These are phyloP conservation scores for Coremacera marginata DNA, from an alignment of 2,888 invertebrate genomes.

Conservation along the genomic window DNA sequence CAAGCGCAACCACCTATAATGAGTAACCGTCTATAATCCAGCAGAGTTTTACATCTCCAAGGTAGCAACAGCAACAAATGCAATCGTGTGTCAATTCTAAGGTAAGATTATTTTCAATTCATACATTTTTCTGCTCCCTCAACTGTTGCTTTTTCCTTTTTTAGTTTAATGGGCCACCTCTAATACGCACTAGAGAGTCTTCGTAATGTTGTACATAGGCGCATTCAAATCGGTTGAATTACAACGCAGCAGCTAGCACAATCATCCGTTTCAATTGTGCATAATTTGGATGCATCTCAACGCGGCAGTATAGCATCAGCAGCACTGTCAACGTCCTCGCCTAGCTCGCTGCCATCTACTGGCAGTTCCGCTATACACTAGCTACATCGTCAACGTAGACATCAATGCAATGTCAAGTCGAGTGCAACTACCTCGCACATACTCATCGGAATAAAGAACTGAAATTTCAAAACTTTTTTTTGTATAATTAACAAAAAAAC, in stretches of 20 bases:
- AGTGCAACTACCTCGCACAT: conserved; percentile 97
- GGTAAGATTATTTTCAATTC: background rate
- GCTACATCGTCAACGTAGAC: conserved; percentile 94
- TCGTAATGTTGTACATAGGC: conserved; percentile 62
- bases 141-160: background rate
- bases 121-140: background rate
- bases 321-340: conserved; percentile 56
- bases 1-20: conserved; percentile 58
- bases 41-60: conserved; percentile 59
- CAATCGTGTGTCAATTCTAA: background rate
- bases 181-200: conserved; percentile 73
- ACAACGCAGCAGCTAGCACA: conserved; percentile 58
- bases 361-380: conserved; percentile 95
- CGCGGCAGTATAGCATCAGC: conserved; percentile 56
- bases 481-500: background rate
- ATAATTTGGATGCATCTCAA: conserved; percentile 57
- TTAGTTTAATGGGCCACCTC: background rate
- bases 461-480: conserved; percentile 26
- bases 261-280: conserved; percentile 67
- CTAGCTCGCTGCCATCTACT: conserved; percentile 57
- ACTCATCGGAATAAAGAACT: conserved; percentile 86
- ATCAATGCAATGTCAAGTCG: conserved; percentile 97
- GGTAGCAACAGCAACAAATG: conserved; percentile 31
- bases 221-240: conserved; percentile 61
- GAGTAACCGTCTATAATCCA: conserved; percentile 63